phyloP scores from a whole-genome alignment of 1,140 invertebrate species.

The Diachasmimorpha longicaudata region DNA sequence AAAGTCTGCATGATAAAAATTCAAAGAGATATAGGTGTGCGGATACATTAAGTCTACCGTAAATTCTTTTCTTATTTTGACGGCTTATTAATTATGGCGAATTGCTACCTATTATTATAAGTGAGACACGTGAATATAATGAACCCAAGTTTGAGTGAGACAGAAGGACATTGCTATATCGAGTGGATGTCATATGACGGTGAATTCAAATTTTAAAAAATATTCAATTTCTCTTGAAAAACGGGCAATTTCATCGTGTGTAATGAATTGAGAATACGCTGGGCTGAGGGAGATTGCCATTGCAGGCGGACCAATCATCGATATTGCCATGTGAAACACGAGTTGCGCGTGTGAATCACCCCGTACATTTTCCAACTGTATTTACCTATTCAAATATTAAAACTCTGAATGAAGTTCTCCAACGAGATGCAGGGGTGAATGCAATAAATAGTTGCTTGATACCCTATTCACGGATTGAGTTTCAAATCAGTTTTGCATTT shows the following conservation, averaged over 20 bases:
- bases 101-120: constrained; percentile 27
- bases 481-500: neutral
- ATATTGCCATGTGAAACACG: neutral
- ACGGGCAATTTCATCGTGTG: neutral
- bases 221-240: neutral
- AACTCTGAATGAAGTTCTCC: neutral
- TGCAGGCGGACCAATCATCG: neutral
- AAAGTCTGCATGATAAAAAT: too few relatives aligned
- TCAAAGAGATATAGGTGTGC: too few relatives aligned
- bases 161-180: too few relatives aligned
- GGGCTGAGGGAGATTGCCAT: neutral
- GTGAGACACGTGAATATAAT: too few relatives aligned
- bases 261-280: neutral
- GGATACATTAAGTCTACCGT: neutral
- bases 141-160: too few relatives aligned
- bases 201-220: neutral
- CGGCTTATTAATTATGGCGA: neutral
- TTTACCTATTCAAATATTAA: neutral
- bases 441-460: neutral
- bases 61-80: constrained; percentile 10
- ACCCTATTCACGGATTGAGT: neutral
- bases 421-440: neutral
- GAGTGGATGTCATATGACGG: too few relatives aligned
- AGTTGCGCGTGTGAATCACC: neutral
- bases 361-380: neutral